Base-by-base conservation (phyloP, 2,888 invertebrate species). In the Tholera decimalis region DNA sequence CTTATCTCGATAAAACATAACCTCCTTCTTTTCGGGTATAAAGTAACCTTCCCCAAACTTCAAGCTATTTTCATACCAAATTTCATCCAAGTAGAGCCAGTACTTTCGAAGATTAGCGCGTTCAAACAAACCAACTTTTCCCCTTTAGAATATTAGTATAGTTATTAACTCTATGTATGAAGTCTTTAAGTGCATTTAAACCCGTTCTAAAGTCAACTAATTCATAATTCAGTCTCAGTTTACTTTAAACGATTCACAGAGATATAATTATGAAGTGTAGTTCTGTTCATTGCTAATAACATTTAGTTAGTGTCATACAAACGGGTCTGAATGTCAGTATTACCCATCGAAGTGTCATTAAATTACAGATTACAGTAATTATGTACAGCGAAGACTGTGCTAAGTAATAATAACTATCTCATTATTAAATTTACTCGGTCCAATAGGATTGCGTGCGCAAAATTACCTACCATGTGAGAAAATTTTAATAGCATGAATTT, bases 391-490 rank as follows among this genome's bases (percentile, higher is more conserved):
- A 15, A n/a, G 26, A 66, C 47, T 53, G 22, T 3, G 9, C 30
- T 26, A 58, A 55, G 30, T 22, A 18, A 37, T 22, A 18, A 37
- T 22, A 33, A 22, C 26, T 50, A 37, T 47, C n/a, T 39, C 46
- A 51, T 66, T 58, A 68, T 53, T 47, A 24, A 9, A 7, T 35
- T 41, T 7, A 26, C 50, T 30, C 11, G 7, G 26, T 43, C 18
- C 47, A 69, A 75, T 47, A 53, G 26, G 24, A 37, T 76, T 41
- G 77, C 71, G 77, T 71, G 71, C 15, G 49, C 2, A 3, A 54
- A 39, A 71, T 70, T 60, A 70, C 33, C 77, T 60, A 70, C 33
- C 77, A 60, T 41, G 71, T 71, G 77, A 35, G 71, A 39, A 68
- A 61, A 76, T 55, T 50, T 43, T 61, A 71, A 71, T 76, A 43